phyloP scores from a whole-genome alignment of 2,797 vertebrate species.

The Pantherophis vulpinus region DNA sequence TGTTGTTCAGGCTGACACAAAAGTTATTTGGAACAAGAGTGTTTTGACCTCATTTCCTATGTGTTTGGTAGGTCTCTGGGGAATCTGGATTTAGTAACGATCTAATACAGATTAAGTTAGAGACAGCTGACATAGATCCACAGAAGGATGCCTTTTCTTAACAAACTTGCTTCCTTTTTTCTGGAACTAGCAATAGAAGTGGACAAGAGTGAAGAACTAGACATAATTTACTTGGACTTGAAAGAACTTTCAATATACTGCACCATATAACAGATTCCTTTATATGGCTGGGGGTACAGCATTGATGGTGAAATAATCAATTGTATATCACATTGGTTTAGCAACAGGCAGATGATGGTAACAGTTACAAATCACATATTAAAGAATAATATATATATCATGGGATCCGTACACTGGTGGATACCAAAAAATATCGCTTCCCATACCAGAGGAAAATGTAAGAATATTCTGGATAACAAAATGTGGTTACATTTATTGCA shows the following conservation, averaged over 20 bases:
- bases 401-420: background rate
- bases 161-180: constrained; percentile 63
- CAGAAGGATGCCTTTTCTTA: constrained; percentile 57
- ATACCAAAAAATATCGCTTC: background rate
- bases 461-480: background rate
- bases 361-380: constrained; percentile 1
- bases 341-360: constrained; percentile 48
- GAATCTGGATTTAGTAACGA: constrained; percentile 62
- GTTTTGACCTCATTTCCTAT: constrained; percentile 18
- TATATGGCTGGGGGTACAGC: constrained; percentile 61
- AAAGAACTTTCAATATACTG: constrained; percentile 52
- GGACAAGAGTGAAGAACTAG: constrained; percentile 58
- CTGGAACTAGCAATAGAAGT: constrained; percentile 54
- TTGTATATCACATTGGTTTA: constrained; percentile 49
- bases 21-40: background rate
- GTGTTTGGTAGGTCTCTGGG: constrained; percentile 26
- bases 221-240: constrained; percentile 67
- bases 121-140: constrained; percentile 57
- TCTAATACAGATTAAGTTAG: constrained; percentile 67
- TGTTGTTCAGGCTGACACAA: background rate
- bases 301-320: constrained; percentile 56
- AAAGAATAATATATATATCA: background rate
- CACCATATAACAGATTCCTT: constrained; percentile 63
- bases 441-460: background rate
- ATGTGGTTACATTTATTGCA: background rate